Evolutionary conservation across 2,797 vertebrate species (phyloP).

Genomic region (Poeciliopsis paucimaculata): DNA sequence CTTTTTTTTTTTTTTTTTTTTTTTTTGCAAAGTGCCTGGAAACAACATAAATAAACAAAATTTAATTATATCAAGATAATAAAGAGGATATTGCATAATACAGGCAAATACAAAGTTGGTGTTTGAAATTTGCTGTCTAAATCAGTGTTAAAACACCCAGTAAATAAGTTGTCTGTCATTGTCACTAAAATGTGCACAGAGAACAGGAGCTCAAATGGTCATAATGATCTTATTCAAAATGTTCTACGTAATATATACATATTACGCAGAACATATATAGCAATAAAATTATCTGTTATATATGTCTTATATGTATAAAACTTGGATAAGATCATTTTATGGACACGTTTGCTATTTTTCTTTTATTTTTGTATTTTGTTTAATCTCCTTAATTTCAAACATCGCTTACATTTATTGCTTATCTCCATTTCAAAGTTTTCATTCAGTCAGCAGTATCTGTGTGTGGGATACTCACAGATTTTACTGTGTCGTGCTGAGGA

Average conservation of each 20-base stretch:
- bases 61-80: background rate
- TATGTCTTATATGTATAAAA: background rate
- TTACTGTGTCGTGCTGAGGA: constrained; percentile 34
- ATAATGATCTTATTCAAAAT: background rate
- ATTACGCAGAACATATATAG: too few species aligned
- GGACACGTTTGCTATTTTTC: background rate
- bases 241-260: background rate
- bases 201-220: background rate
- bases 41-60: background rate
- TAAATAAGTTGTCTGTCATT: background rate
- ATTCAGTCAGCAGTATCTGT: constrained; percentile 62
- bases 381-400: background rate
- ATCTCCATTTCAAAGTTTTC: background rate
- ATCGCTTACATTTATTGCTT: background rate
- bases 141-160: background rate
- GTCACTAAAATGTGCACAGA: background rate
- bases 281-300: background rate
- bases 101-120: background rate
- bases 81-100: background rate
- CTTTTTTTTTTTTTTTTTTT: background rate
- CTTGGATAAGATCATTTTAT: background rate
- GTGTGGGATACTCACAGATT: constrained; percentile 32
- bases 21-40: background rate
- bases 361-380: background rate
- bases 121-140: background rate